phyloP scores from a whole-genome alignment of 2,797 vertebrate species.

The Molossus molossus region DNA sequence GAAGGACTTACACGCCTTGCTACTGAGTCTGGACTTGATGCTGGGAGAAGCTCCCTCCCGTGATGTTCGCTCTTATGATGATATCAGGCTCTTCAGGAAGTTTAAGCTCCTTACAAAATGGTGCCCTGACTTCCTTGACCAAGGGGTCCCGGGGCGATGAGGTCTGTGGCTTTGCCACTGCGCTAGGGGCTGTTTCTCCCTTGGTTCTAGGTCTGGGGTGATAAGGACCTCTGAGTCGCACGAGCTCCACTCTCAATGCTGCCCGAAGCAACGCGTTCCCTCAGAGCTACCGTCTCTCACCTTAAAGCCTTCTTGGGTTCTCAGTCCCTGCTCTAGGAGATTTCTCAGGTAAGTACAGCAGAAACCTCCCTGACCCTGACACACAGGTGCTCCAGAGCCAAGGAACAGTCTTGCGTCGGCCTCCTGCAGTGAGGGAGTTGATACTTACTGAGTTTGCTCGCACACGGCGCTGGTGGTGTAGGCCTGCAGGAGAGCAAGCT shows the following conservation, averaged over 20 bases:
- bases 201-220: not conserved
- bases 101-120: conserved; percentile 28
- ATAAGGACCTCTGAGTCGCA: not conserved
- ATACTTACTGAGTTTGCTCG: conserved; percentile 66
- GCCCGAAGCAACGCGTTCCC: not conserved
- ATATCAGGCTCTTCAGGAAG: not conserved
- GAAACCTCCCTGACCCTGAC: conserved; percentile 68
- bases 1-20: not conserved
- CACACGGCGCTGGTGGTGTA: not conserved
- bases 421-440: conserved; percentile 4
- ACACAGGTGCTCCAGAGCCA: conserved; percentile 74
- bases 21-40: not conserved
- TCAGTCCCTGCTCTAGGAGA: not conserved
- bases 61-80: too few species aligned
- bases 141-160: not conserved
- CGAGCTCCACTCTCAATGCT: not conserved
- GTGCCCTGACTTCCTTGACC: not conserved
- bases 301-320: not conserved
- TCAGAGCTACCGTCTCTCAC: not conserved
- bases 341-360: conserved; percentile 20
- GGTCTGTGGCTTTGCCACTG: not conserved
- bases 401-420: conserved; percentile 52
- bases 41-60: not conserved
- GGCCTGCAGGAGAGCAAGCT: conserved; percentile 62
- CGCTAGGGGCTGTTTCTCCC: not conserved